Evolutionary conservation across 2,888 invertebrate species (phyloP), one percentile per base, ranked within the genome.

Genomic region (Heliconius hortense): DNA sequence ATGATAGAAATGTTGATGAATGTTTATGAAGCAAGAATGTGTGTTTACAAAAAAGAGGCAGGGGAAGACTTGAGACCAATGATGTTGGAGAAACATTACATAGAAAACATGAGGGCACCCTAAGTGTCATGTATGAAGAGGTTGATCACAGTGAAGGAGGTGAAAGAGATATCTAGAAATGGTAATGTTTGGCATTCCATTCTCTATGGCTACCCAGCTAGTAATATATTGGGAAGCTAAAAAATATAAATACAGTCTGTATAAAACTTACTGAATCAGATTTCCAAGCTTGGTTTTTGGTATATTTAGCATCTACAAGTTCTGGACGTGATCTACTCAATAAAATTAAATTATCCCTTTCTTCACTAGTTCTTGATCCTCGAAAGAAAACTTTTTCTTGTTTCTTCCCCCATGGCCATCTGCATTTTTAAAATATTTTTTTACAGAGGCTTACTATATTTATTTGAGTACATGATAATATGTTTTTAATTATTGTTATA

Each of bases 201-300:
- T 56, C n/a, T n/a, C 56, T 56, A n/a, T 21, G 10, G 56, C 56
- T 56, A 56, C n/a, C n/a, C 10, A n/a, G 56, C 56, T 56, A 48
- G 48, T 5, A 48, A 56, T n/a, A 56, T 10, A n/a, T 8, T 56
- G 10, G 8, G 21, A n/a, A 56, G 56, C 10, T 56, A 56, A 10
- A 56, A 56, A n/a, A 8, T n/a, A 31, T 21, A 63, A 63, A 63
- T 21, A n/a, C 8, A 70, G 43, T 53, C 15, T 11, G 11, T n/a
- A 39, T 31, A 62, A 53, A 26, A 76, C 85, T 87, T 93, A 97
- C 97, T 83, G 95, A 96, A 80, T 97, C 96, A 8, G 98, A 98
- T 91, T 98, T 99, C 99, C 99, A 99, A 0, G 99, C 99, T 93
- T 99, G 99, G 90, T 99, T 99, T 91, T 98, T 99, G 0, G 99